A percentile compares a stretch with the other conserved stretches of the same genome.
These are phyloP conservation scores for Todus mexicanus DNA, from an alignment of 2,797 vertebrate species.

Conservation along the genomic window DNA sequence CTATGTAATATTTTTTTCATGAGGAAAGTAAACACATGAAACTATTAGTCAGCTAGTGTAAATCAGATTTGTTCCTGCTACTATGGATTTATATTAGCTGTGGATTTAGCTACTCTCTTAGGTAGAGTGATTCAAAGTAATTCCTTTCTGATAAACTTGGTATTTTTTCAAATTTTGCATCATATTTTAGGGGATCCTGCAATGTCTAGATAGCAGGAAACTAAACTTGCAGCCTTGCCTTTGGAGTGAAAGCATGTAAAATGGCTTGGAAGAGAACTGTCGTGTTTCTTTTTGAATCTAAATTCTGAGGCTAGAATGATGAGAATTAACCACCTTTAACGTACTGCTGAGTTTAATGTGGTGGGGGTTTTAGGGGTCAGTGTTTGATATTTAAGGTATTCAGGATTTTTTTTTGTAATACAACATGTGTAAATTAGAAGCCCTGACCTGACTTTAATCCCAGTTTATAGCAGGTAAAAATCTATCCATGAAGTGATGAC, in stretches of 20 bases:
- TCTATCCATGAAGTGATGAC: background rate
- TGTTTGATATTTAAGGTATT: background rate
- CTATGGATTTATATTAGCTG: background rate
- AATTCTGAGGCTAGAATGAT: background rate
- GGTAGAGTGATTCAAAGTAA: background rate
- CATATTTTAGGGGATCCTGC: background rate
- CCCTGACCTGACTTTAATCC: background rate
- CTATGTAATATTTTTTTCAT: background rate
- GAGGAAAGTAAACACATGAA: background rate
- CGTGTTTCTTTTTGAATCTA: fast-evolving
- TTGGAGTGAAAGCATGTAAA: background rate
- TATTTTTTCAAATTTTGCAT: background rate
- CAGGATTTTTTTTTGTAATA: background rate
- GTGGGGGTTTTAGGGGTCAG: background rate
- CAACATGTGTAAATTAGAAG: background rate
- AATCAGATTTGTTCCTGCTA: background rate
- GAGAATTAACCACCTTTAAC: background rate
- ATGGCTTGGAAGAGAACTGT: background rate
- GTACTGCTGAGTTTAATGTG: background rate
- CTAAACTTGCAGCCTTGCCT: background rate
- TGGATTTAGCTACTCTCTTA: background rate
- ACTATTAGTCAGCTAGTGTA: background rate
- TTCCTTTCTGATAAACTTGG: background rate
- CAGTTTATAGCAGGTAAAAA: background rate
- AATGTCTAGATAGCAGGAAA: background rate